Conservation (phyloP, 2,113 vertebrate species). For the Grammomys surdaster region DNA sequence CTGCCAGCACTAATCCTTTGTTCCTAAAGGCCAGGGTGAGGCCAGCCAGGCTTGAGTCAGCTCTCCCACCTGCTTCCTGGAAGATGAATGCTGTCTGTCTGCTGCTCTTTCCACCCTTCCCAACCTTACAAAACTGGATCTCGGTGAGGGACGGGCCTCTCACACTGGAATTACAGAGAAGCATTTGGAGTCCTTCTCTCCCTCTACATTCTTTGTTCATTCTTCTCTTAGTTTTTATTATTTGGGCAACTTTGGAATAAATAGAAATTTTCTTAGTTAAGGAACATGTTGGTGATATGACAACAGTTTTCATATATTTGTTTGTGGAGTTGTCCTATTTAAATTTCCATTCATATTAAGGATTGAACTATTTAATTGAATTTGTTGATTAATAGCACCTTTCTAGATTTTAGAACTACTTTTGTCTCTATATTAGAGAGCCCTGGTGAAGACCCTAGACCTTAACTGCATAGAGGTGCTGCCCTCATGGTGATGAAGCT, state of each 20-base stretch:
- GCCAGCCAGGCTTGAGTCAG: background rate
- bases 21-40: conserved; percentile 79
- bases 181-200: background rate
- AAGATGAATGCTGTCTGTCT: background rate
- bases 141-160: background rate
- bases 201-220: background rate
- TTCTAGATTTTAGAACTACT: background rate
- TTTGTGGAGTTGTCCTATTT: background rate
- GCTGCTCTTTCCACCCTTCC: background rate
- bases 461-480: background rate
- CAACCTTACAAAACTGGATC: background rate
- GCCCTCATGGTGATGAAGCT: background rate
- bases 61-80: background rate
- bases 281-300: background rate
- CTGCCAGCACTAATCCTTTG: conserved; percentile 87
- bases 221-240: background rate
- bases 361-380: conserved; percentile 32
- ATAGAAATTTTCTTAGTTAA: conserved; percentile 20
- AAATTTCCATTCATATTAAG: conserved; percentile 37
- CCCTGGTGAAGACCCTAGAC: background rate
- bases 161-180: background rate
- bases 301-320: conserved; percentile 40
- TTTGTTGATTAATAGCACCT: conserved; percentile 28
- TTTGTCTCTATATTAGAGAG: background rate
- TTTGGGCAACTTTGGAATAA: conserved; percentile 43